Evolutionary conservation across 2,797 vertebrate species (phyloP).

Genomic region (Sibirionetta formosa): DNA sequence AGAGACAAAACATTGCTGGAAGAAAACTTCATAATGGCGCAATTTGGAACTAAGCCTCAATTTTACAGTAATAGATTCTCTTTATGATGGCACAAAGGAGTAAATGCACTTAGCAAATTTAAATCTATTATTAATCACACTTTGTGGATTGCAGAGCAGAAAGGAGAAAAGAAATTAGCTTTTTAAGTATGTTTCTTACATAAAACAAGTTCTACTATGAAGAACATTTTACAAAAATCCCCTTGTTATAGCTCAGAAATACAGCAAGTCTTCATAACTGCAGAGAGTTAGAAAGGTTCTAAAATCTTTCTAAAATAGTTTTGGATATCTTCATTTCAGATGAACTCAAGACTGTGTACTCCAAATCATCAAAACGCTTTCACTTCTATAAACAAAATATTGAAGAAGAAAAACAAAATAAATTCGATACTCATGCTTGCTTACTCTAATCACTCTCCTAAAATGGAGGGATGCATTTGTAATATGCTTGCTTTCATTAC

Average conservation of each 20-base stretch:
- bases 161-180: conserved; percentile 86
- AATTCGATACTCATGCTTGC: background rate
- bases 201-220: conserved; percentile 82
- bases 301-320: conserved; percentile 66
- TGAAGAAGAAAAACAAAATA: conserved; percentile 28
- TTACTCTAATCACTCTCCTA: background rate
- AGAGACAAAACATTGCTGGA: conserved; percentile 90
- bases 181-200: conserved; percentile 82
- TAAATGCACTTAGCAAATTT: conserved; percentile 90
- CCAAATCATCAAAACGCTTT: conserved; percentile 27
- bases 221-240: conserved; percentile 77
- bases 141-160: conserved; percentile 83
- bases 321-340: conserved; percentile 49
- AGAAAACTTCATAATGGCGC: conserved; percentile 91
- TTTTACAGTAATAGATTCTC: conserved; percentile 91
- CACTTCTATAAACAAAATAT: conserved; percentile 50
- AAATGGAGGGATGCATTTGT: conserved; percentile 10
- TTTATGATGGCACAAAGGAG: conserved; percentile 89
- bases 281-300: conserved; percentile 50
- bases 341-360: conserved; percentile 18
- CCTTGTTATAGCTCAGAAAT: conserved; percentile 72
- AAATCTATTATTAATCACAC: conserved; percentile 90
- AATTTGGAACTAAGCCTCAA: conserved; percentile 91
- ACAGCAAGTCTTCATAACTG: conserved; percentile 45
- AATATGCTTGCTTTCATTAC: background rate